These are phyloP conservation scores for Trissolcus japonicus DNA, from an alignment of 2,888 invertebrate species.

Conservation along the genomic window DNA sequence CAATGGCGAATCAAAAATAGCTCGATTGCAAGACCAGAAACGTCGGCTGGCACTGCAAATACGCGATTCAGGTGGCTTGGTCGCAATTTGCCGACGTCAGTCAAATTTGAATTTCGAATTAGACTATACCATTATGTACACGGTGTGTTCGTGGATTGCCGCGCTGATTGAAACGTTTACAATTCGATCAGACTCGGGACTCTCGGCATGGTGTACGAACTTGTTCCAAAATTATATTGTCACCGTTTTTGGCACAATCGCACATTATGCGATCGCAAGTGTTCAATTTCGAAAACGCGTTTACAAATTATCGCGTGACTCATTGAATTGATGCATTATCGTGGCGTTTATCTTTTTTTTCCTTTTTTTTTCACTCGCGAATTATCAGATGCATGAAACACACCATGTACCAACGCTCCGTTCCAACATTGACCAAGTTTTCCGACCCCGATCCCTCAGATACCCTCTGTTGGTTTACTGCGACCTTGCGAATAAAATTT, in stretches of 20 bases:
- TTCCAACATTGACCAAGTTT: constrained; percentile 45
- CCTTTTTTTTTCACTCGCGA: constrained; percentile 18
- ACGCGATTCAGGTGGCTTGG: constrained; percentile 56
- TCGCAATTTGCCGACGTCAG: constrained; percentile 54
- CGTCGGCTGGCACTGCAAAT: constrained; percentile 23
- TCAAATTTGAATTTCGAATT: constrained; percentile 57
- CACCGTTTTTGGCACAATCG: no score
- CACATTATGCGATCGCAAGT: no score
- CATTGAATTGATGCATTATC: neutral
- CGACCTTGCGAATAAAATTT: constrained; percentile 44
- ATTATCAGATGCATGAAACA: constrained; percentile 45
- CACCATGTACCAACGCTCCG: constrained; percentile 37
- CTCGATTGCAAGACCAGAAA: constrained; percentile 21
- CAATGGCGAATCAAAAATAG: constrained; percentile 11
- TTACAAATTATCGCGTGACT: constrained; percentile 23
- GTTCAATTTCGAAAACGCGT: no score
- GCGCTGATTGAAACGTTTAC: constrained; percentile 48
- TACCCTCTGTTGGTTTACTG: constrained; percentile 12
- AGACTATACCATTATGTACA: constrained; percentile 51
- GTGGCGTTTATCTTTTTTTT: neutral
- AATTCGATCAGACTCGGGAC: constrained; percentile 27
- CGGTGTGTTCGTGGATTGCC: constrained; percentile 52
- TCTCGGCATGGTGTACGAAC: constrained; percentile 12
- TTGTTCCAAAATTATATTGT: constrained; percentile 16
- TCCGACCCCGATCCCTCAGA: constrained; percentile 17